Conservation (phyloP, 2,888 invertebrate species). For the Litoditis marina region DNA sequence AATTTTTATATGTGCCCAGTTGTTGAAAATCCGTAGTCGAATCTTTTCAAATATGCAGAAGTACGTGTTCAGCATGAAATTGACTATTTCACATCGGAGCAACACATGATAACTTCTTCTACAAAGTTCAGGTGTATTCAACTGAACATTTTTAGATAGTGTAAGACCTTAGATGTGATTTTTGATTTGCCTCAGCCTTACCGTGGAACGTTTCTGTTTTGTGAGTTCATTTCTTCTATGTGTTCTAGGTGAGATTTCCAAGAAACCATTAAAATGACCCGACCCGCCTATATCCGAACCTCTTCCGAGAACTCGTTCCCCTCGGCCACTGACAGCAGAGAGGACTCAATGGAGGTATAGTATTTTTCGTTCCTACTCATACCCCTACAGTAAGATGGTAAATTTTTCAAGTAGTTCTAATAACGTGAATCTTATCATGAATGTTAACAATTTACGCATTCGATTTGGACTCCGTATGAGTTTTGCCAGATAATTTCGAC, state of each 20-base stretch:
- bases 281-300: slow-evolving; percentile 17
- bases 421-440: too few relatives aligned
- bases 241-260: not conserved
- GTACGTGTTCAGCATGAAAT: too few relatives aligned
- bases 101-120: too few relatives aligned
- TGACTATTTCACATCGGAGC: not conserved
- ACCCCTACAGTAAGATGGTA: too few relatives aligned
- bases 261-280: slow-evolving; percentile 8
- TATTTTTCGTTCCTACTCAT: not conserved
- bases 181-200: not conserved
- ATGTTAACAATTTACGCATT: too few relatives aligned
- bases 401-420: too few relatives aligned
- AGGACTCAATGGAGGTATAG: not conserved
- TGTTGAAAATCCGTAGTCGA: too few relatives aligned
- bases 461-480: too few relatives aligned
- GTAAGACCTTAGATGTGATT: not conserved
- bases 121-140: too few relatives aligned
- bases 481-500: too few relatives aligned
- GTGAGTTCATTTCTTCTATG: not conserved
- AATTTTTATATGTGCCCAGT: too few relatives aligned
- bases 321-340: slow-evolving; percentile 16
- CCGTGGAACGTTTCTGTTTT: not conserved
- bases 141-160: not conserved
- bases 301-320: slow-evolving; percentile 18
- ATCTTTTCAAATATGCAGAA: too few relatives aligned